Base-by-base conservation (phyloP, 2,888 invertebrate genomes). In the Leuctra nigra region DNA sequence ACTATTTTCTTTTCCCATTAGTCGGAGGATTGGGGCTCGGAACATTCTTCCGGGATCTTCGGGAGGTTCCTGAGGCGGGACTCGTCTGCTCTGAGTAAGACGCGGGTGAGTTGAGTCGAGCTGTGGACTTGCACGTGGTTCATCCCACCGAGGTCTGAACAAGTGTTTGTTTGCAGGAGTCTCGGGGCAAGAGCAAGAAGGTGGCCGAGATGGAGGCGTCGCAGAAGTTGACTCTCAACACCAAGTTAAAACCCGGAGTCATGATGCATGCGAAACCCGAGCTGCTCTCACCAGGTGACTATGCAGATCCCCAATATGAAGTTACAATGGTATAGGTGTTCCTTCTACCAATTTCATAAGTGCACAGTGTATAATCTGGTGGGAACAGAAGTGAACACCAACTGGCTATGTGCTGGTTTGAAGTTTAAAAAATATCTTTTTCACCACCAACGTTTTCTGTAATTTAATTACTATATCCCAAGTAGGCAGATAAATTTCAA, bases 21-120 rank as follows among this genome's bases (percentile, higher is more conserved):
- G 81, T 82, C 82, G 55, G 85, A 86, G 65, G 85, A 84, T 68
- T 83, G 82, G 71, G 82, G 83, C 60, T 87, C 86, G 1, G 86
- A 86, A 68, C 78, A 82, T 64, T 84, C 86, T 2, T 83, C 84
- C 2, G 80, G 80, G 62, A 75, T 84, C 55, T 79, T 86, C 55
- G 81, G 82, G 24, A 79, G 83, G 63, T 79, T 85, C 68, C 75
- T 84, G 48, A 73, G 81, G 33, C 74, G 82, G 58, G 83, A 83
- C 67, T 78, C 79, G 4, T 79, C 76, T 4, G 36, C 66, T 20
- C 57, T 65, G 25, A 63, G 29, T 62, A 69, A 56, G 60, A 61
- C 39, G 69, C 70, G 62, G 63, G 63, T 63, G 56, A 56, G 60
- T 55, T 39, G 11, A n/a, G 6, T 29, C 11, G 6, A 7, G 6